Evolutionary conservation across 2,113 vertebrate genomes (phyloP).

Genomic region (Anthoscopus minutus): DNA sequence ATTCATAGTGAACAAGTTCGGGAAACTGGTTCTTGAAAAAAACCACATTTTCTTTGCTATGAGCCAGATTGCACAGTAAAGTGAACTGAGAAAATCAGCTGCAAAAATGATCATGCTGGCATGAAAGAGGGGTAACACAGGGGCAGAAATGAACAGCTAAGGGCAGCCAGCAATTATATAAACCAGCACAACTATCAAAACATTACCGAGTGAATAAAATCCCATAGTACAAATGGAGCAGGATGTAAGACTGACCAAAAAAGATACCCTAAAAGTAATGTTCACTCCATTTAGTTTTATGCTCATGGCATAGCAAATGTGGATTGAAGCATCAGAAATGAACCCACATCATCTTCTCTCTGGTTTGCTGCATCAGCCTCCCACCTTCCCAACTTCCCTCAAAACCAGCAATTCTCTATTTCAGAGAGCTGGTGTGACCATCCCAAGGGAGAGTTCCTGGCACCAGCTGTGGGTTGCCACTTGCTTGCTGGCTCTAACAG

Average conservation of each 20-base stretch:
- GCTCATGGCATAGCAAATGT: background rate
- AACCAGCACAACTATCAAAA: background rate
- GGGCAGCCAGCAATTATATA: background rate
- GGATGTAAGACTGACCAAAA: background rate
- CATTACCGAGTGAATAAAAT: background rate
- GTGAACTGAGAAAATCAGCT: background rate
- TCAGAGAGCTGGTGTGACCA: background rate
- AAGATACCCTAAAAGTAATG: background rate
- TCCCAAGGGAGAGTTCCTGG: background rate
- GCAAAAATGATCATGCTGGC: background rate
- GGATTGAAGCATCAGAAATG: background rate
- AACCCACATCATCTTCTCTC: background rate
- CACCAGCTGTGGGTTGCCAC: background rate
- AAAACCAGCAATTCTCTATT: background rate
- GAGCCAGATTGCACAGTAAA: background rate
- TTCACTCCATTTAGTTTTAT: background rate
- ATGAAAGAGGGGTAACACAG: background rate
- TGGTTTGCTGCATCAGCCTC: background rate
- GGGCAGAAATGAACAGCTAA: background rate
- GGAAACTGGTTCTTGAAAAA: background rate
- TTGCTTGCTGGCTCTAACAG: background rate
- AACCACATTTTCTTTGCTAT: background rate
- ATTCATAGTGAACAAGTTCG: background rate
- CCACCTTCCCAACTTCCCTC: background rate
- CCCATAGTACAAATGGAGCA: background rate